Evolutionary conservation across 2,888 invertebrate genomes (phyloP), one percentile per base, ranked within the genome.

Genomic region (Lasioglossum figueresi): DNA sequence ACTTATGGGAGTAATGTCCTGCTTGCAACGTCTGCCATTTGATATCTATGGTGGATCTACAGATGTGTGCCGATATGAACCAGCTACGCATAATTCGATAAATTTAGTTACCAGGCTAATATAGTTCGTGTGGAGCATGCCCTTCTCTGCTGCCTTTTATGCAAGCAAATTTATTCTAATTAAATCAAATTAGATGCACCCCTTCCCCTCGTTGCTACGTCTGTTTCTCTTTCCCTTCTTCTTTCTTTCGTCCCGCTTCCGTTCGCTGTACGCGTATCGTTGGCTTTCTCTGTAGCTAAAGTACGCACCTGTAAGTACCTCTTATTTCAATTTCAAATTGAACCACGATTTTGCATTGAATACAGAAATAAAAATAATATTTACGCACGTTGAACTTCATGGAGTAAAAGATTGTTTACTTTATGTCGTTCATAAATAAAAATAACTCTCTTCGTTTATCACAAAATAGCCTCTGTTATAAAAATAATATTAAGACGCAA

Each of bases 171-270:
- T 92, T 93, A 93, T 93, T 93, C 93, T 93, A 93, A 93, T 93
- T 93, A 93, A 93, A 93, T 93, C 93, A 93, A 93, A 93, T 93
- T 93, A 92, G 92, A 93, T 93, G 93, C 93, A 92, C 91, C 92
- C 92, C 91, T 76, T 83, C 80, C 68, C 71, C 72, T 45, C 71
- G 66, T 76, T 74, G 56, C 74, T 68, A 76, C 66, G 8, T 79
- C 82, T 83, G 79, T 77, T 72, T 78, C 74, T 77, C 83, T 27
- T n/a, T 19, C n/a, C 76, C 73, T 56, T 37, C 56, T 73, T 74
- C 52, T 73, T 74, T 74, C 37, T 77, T n/a, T 66, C 79, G 31
- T 72, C 76, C 27, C 68, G 52, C 48, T 63, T 23, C 27, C 10
- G 8, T 43, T 37, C 37, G 14, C 45, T 45, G 6, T 14, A 12